Evolutionary conservation across 2,797 vertebrate genomes (phyloP), one percentile per base, ranked within the genome.

Genomic region (Pteropus rufus): DNA sequence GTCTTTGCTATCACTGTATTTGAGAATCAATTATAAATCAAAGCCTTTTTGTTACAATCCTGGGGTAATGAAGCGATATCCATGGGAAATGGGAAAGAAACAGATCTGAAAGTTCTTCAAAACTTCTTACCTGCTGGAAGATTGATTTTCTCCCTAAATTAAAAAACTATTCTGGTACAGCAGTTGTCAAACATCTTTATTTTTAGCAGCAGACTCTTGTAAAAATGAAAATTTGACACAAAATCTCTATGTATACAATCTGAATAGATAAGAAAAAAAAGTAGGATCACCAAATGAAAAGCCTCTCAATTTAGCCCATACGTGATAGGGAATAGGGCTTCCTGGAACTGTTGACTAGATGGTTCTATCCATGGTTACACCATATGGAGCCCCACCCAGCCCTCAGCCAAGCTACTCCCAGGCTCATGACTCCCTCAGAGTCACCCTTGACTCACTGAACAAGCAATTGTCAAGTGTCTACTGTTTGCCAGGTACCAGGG

Each of bases 361-460:
- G 58, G 9, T 31, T 49, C 23, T 26, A 36, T 2, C 60, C 4
- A 9, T n/a, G 54, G 56, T 62, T 18, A 21, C 24, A 70, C n/a
- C 24, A 24, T 34, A 7, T 46, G 23, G 52, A 54, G 67, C n/a
- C 26, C 26, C 64, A 15, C 16, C 72, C 19, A 54, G 11, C n/a
- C 46, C 7, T 8, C 2, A 49, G 24, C 60, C 56, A 19, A 56
- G 46, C 62, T 10, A 4, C 49, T 85, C 88, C 85, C 85, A 49
- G 34, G 39, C 67, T 95, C 81, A 52, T 41, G 62, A 70, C 52
- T 60, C 12, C 65, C 62, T 72, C 0, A 2, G 77, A 87, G 67
- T 91, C 31, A 91, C 56, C 41, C 23, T 86, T 93, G 88, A 94
- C 46, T 96, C 89, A 91, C 7, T 44, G 64, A 95, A 79, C 69